Evolutionary conservation across 64 coral and sea anemone genomes (phyloP), one percentile per base, ranked within the genome.

Genomic region (Pocillopora damicornis): DNA sequence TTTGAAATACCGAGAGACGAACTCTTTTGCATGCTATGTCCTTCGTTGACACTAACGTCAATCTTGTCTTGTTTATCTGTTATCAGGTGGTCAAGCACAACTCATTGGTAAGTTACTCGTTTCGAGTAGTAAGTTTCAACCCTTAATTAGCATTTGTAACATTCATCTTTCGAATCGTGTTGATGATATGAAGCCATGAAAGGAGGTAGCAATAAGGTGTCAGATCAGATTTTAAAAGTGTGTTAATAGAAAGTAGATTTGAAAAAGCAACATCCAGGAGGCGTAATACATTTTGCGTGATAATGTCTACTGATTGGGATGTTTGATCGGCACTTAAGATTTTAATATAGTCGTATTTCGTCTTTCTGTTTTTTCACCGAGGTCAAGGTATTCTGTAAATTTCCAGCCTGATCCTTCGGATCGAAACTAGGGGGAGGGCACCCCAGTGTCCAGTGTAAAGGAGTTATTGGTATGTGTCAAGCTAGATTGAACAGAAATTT

Each of bases 51-150:
- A 71, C 67, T 71, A 71, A 71, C 22, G 25, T 71, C 67, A 23
- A 71, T 81, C 17, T 73, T 81, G 15, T 75, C 30, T 82, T 6
- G n/a, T 82, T 58, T 61, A 61, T 73, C 78, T 88, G 20, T 77
- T 79, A 73, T 73, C 76, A 89, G 88, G 72, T 89, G 66, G 14
- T 26, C 58, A 74, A 82, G 66, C 88, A 73, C 78, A 89, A 51
- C 78, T 60, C 37, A 37, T 81, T 74, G 88, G 88, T 89, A 82
- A 82, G 88, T 85, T 37, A 18, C 66, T 26, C 45, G 15, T 63
- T 22, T 68, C 63, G 16, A 25, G 65, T 22, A 58, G 0, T 88
- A 62, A 78, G 25, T 38, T 89, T 62, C 42, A 85, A 13, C 81
- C 23, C 65, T 73, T 58, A 58, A 85, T 56, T 15, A 25, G 42